Evolutionary conservation across 2,888 invertebrate genomes (phyloP), one percentile per base, ranked within the genome.

Genomic region (Brachyopa scutellaris): DNA sequence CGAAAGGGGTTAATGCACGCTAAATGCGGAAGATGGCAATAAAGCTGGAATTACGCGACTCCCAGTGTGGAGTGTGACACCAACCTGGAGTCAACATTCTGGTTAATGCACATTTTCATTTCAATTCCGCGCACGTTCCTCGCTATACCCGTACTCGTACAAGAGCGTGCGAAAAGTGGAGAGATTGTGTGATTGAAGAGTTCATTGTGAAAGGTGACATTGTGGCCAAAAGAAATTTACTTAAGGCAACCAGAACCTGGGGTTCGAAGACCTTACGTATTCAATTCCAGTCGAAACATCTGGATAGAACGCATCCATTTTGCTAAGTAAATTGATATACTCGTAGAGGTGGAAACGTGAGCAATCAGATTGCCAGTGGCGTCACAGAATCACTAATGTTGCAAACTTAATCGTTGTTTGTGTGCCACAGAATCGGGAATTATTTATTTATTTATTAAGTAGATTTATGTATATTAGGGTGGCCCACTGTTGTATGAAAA

Each of bases 1-100:
- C 11, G 26, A n/a, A 51, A 51, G 51, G 26, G 66, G 74, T 76
- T 53, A 76, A 76, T 29, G 59, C 13, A 59, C 74, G 49, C 51
- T 33, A 15, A 36, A 33, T 36, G n/a, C n/a, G n/a, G n/a, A n/a
- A 42, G 33, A 59, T 42, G 31, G 26, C 13, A 19, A 33, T 33
- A 21, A 42, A 67, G 53, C 11, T 21, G 17, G 21, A 23, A 19
- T 55, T 55, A 36, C 29, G 31, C 31, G 21, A 31, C 2, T 45
- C 3, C 40, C 21, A 40, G 40, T 1, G 31, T 36, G 23, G 19
- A 11, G 1, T 19, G 13, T 21, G 13, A 45, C 26, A 49, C 9
- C 31, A 64, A 64, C 11, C 15, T 31, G 38, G 33, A 64, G 36
- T 55, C 13, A 64, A 31, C 17, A 62, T 62, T 42, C 29, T 40